Percentiles rank a stretch among this genome's conserved stretches.
Conservation (phyloP, 2,113 vertebrate genomes). For the Nothocercus julius region DNA sequence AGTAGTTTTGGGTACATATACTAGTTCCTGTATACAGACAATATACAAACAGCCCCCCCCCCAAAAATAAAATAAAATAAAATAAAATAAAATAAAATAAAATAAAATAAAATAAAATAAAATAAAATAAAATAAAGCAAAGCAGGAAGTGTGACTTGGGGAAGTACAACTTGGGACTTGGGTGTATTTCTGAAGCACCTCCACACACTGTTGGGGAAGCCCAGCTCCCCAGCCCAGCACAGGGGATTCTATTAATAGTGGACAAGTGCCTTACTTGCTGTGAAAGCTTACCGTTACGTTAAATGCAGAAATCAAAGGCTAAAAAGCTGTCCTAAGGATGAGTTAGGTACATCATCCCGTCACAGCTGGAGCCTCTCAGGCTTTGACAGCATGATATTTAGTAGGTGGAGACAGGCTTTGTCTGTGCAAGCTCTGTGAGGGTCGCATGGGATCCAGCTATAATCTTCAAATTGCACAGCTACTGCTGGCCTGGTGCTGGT, state of each 20-base stretch:
- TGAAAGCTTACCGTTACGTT: background rate
- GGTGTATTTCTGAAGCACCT: background rate
- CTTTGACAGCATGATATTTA: background rate
- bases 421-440: background rate
- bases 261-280: background rate
- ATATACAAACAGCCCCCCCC: too few species aligned
- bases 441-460: background rate
- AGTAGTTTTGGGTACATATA: too few species aligned
- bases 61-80: too few species aligned
- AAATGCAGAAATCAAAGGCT: background rate
- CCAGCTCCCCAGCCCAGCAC: rapidly evolving
- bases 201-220: background rate
- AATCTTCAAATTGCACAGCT: background rate
- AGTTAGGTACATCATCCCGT: background rate
- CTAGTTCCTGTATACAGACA: too few species aligned
- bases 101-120: too few species aligned
- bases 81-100: too few species aligned
- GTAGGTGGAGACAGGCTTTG: background rate
- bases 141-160: too few species aligned
- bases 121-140: too few species aligned
- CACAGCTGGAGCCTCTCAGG: background rate
- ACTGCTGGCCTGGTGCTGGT: background rate
- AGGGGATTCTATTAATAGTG: background rate
- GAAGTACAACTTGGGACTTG: too few species aligned
- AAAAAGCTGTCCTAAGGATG: background rate